Evolutionary conservation across 1,140 invertebrate genomes (phyloP).

Genomic region (Radopholus similis): DNA sequence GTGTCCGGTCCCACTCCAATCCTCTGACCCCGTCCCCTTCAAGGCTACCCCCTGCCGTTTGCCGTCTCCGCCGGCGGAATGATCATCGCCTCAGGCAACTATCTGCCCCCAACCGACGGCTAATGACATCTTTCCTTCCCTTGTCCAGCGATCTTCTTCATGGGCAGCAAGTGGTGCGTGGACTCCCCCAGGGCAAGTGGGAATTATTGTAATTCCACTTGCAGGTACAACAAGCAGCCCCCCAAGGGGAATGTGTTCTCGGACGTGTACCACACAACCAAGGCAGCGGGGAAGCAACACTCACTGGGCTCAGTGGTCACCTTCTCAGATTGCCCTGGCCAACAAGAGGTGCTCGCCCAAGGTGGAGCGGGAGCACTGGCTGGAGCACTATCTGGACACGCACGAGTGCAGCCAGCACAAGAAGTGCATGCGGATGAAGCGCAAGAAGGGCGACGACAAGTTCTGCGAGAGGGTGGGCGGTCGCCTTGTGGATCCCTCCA

Average conservation of each 20-base stretch:
- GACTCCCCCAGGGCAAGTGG: too few species aligned
- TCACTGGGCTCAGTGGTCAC: too few species aligned
- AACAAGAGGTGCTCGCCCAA: conserved; percentile 22
- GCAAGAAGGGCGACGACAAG: not conserved
- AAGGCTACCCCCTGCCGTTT: conserved; percentile 84
- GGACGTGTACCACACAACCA: conserved; percentile 24
- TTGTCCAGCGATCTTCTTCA: conserved; percentile 66
- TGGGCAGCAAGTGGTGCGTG: conserved; percentile 75
- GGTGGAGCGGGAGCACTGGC: conserved; percentile 15
- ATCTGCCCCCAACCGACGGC: not conserved
- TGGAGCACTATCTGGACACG: conserved; percentile 44
- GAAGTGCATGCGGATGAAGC: conserved; percentile 63
- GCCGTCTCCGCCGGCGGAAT: conserved; percentile 81
- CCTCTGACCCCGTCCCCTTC: too few species aligned
- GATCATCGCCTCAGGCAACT: conserved; percentile 69
- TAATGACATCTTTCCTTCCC: not conserved
- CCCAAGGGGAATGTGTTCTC: conserved; percentile 37
- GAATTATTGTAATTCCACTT: too few species aligned
- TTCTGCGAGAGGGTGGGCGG: conserved; percentile 12
- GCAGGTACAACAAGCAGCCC: conserved; percentile 61
- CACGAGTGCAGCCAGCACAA: conserved; percentile 69
- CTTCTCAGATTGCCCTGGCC: conserved; percentile 1
- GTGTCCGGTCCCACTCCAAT: too few species aligned
- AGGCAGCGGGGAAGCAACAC: too few species aligned
- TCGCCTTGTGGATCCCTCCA: too few species aligned